phyloP scores from a whole-genome alignment of 2,113 vertebrate species.

The Gnathonemus echidnorhynchus region DNA sequence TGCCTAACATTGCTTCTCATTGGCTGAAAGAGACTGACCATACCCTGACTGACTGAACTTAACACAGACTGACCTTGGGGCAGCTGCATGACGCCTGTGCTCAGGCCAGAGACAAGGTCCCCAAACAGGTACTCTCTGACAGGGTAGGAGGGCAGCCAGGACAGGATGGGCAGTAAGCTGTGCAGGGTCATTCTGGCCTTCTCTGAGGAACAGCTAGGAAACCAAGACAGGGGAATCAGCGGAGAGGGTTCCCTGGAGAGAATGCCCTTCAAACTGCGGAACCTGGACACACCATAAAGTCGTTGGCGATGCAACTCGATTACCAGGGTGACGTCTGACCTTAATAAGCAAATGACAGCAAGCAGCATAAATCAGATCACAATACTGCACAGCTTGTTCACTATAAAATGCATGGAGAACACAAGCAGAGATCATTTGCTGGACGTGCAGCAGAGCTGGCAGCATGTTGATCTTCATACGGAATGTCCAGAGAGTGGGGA shows the following conservation, averaged over 20 bases:
- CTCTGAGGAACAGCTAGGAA: constrained; percentile 76
- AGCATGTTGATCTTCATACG: not conserved
- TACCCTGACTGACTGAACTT: not conserved
- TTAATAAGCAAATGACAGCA: not conserved
- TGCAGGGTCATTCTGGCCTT: constrained; percentile 68
- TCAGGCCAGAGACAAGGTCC: constrained; percentile 89
- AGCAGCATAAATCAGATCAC: not conserved
- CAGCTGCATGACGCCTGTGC: constrained; percentile 93
- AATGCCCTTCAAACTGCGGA: not conserved
- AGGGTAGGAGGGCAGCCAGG: constrained; percentile 86
- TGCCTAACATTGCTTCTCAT: not conserved
- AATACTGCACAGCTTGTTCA: not conserved
- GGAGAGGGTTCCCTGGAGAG: not conserved
- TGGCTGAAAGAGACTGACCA: not conserved
- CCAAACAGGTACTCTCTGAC: constrained; percentile 79
- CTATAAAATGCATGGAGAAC: too few relatives aligned
- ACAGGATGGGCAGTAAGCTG: constrained; percentile 77
- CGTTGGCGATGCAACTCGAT: not conserved
- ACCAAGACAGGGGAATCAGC: constrained; percentile 4
- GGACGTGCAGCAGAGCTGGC: not conserved
- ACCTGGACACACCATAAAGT: not conserved
- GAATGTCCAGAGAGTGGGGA: not conserved
- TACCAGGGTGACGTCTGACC: not conserved
- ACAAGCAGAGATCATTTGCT: not conserved
- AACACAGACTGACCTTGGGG: constrained; percentile 77